Conservation (phyloP, 2,797 vertebrate species). For the Channallabes apus region DNA sequence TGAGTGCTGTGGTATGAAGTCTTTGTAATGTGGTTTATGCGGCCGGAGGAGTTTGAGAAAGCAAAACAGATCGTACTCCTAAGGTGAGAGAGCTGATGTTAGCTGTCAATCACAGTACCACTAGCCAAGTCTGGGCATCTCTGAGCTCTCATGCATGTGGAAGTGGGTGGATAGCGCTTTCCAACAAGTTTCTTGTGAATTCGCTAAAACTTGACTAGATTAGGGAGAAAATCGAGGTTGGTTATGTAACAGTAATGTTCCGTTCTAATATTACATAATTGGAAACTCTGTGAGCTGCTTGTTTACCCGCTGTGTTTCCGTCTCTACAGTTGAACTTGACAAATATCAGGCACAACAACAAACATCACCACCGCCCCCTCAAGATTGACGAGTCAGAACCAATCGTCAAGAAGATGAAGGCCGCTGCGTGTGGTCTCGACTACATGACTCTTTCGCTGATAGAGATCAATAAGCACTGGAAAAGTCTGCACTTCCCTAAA, state of each 20-base stretch:
- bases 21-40: neutral
- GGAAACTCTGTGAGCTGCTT: neutral
- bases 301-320: neutral
- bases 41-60: neutral
- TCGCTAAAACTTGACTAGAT: neutral
- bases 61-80: neutral
- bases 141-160: neutral
- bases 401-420: neutral
- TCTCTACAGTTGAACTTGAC: neutral
- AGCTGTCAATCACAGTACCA: neutral
- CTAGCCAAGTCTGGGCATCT: neutral
- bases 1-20: neutral
- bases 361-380: neutral
- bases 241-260: neutral
- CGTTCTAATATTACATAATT: neutral
- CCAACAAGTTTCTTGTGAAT: neutral
- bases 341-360: fast-evolving
- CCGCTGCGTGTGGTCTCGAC: slow-evolving; percentile 59
- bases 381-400: neutral
- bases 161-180: neutral
- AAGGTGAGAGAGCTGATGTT: neutral
- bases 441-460: slow-evolving; percentile 60
- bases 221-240: neutral
- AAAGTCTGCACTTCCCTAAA: fast-evolving
- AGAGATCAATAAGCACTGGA: slow-evolving; percentile 13